These are phyloP conservation scores for Blomia tropicalis DNA, from an alignment of 2,888 invertebrate species.

Conservation along the genomic window DNA sequence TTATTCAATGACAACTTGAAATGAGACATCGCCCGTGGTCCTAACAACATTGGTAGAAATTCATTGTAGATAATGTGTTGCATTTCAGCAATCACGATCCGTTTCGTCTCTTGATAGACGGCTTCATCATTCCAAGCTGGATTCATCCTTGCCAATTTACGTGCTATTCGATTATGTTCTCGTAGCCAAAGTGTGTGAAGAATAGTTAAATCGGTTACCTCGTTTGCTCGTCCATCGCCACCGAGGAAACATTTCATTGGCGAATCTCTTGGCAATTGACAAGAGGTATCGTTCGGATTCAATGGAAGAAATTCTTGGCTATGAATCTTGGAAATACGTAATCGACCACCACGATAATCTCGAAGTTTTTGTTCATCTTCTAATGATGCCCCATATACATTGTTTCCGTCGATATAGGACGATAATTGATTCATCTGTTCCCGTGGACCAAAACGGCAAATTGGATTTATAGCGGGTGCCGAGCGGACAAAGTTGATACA, in stretches of 20 bases:
- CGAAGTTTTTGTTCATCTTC: conserved; percentile 25
- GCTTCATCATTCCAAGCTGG: conserved; percentile 61
- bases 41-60: conserved; percentile 60
- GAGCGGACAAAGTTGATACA: conserved; percentile 60
- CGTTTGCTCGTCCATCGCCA: conserved; percentile 69
- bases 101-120: conserved; percentile 58
- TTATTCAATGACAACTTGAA: conserved; percentile 32
- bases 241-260: conserved; percentile 25
- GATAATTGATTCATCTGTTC: conserved; percentile 30
- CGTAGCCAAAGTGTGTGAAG: conserved; percentile 71
- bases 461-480: conserved; percentile 50
- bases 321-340: not conserved
- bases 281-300: not conserved
- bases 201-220: conserved; percentile 65
- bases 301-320: conserved; percentile 1
- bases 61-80: conserved; percentile 72
- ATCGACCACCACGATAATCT: conserved; percentile 25
- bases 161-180: conserved; percentile 63
- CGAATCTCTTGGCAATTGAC: not conserved
- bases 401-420: conserved; percentile 25
- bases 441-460: conserved; percentile 45
- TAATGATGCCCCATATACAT: conserved; percentile 28
- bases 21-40: conserved; percentile 34
- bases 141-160: conserved; percentile 46
- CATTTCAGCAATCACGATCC: conserved; percentile 62